phyloP scores from a whole-genome alignment of 2,113 vertebrate genomes.

The Brachypodius melanocephalos region DNA sequence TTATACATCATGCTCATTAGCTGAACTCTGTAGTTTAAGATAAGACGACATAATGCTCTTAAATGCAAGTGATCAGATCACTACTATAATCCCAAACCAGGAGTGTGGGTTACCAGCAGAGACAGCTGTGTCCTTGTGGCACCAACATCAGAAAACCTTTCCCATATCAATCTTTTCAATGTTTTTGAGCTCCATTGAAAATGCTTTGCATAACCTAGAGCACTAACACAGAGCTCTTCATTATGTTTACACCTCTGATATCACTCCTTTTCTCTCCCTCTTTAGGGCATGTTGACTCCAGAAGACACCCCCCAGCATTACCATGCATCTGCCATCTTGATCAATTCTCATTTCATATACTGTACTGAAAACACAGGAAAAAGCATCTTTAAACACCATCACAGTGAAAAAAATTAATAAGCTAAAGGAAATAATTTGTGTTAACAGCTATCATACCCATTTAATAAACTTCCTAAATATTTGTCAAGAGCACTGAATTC shows the following conservation, averaged over 20 bases:
- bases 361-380: neutral
- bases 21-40: neutral
- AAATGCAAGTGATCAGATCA: neutral
- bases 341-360: neutral
- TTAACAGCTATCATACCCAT: neutral
- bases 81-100: neutral
- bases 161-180: neutral
- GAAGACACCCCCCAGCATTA: neutral
- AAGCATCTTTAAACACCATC: neutral
- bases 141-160: neutral
- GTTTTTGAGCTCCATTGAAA: neutral
- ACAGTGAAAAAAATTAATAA: neutral
- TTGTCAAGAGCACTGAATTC: neutral
- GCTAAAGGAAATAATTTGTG: neutral
- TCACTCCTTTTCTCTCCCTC: neutral
- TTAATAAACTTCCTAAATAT: neutral
- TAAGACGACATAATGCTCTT: neutral
- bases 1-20: neutral
- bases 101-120: neutral
- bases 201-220: neutral
- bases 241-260: neutral
- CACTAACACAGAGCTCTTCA: neutral
- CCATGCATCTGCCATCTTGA: neutral
- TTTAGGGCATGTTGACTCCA: fast-evolving
- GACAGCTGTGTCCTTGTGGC: neutral